phyloP scores from a whole-genome alignment of 2,797 vertebrate genomes.

The Gephyroberyx darwinii region DNA sequence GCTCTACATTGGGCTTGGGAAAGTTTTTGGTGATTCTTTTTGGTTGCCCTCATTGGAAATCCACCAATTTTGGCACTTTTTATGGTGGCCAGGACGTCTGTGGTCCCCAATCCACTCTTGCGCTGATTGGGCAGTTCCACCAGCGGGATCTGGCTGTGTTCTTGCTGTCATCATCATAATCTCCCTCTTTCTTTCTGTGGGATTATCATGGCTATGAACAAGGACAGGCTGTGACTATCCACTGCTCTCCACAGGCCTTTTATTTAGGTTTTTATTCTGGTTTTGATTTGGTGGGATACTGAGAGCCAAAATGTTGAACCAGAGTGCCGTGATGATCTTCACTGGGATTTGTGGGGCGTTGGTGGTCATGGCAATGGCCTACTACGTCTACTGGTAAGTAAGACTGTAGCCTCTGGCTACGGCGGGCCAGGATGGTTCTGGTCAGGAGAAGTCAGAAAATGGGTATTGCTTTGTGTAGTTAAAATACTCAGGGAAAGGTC shows the following conservation, averaged over 20 bases:
- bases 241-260: conserved; percentile 34
- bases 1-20: conserved; percentile 1
- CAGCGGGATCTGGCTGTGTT: conserved; percentile 47
- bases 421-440: background rate
- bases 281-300: conserved; percentile 52
- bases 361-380: conserved; percentile 89
- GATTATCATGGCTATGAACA: conserved; percentile 74
- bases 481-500: background rate
- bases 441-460: conserved; percentile 2
- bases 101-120: conserved; percentile 5
- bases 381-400: conserved; percentile 97
- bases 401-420: background rate
- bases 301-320: conserved; percentile 84
- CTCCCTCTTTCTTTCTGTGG: conserved; percentile 52
- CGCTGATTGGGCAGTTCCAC: conserved; percentile 50
- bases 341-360: conserved; percentile 88
- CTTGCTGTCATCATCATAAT: conserved; percentile 77
- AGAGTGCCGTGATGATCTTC: conserved; percentile 89
- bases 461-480: background rate
- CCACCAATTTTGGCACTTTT: conserved; percentile 12
- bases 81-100: background rate
- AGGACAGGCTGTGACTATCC: conserved; percentile 61
- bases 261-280: conserved; percentile 49
- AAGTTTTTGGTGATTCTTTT: conserved; percentile 2
- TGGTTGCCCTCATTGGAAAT: conserved; percentile 6